Percentiles rank a stretch among this genome's conserved stretches.
phyloP scores from a whole-genome alignment of 2,888 invertebrate species.

The Strigamia crassipes region DNA sequence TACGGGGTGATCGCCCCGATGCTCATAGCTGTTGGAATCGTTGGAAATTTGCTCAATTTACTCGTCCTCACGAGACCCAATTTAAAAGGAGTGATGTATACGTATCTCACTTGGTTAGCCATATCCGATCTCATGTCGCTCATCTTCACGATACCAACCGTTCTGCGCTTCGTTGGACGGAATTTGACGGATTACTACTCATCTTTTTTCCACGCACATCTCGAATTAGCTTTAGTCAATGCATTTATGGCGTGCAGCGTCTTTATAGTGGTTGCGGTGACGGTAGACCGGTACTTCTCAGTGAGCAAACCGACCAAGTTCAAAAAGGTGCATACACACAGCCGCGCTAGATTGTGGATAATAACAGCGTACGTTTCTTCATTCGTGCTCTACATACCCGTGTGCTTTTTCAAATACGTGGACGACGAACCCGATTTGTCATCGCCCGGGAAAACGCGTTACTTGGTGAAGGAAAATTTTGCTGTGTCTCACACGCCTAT shows the following conservation, averaged over 20 bases:
- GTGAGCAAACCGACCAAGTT: slow-evolving; percentile 60
- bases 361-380: slow-evolving; percentile 58
- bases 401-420: slow-evolving; percentile 58
- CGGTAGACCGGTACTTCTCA: slow-evolving; percentile 62
- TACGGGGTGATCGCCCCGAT: slow-evolving; percentile 60
- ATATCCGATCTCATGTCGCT: slow-evolving; percentile 61
- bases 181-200: slow-evolving; percentile 54
- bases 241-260: slow-evolving; percentile 63
- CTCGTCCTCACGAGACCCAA: slow-evolving; percentile 61
- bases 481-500: slow-evolving; percentile 53
- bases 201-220: slow-evolving; percentile 60
- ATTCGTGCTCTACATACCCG: slow-evolving; percentile 59
- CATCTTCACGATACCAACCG: slow-evolving; percentile 60
- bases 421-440: slow-evolving; percentile 48
- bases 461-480: slow-evolving; percentile 54
- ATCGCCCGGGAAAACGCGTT: slow-evolving; percentile 47
- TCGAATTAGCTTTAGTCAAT: slow-evolving; percentile 62
- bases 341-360: slow-evolving; percentile 58
- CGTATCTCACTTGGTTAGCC: slow-evolving; percentile 61
- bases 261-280: slow-evolving; percentile 63
- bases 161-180: slow-evolving; percentile 56
- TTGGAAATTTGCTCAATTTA: slow-evolving; percentile 62
- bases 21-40: slow-evolving; percentile 61
- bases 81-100: slow-evolving; percentile 61
- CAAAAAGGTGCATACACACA: slow-evolving; percentile 57